Conservation (phyloP, 2,888 invertebrate genomes). For the Calliopum simillimum region DNA sequence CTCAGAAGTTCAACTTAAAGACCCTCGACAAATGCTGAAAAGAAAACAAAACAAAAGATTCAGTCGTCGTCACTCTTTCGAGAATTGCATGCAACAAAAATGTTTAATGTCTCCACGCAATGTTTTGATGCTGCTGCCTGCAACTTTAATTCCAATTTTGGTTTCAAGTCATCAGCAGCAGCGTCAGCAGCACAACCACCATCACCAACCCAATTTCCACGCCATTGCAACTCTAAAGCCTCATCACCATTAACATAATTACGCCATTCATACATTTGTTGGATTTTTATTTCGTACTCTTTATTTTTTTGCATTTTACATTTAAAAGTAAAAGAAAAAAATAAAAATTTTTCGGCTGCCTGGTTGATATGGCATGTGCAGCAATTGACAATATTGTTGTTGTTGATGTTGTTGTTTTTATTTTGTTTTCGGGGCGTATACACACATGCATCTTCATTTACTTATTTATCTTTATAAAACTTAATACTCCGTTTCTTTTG, state of each 20-base stretch:
- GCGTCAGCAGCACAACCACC: conserved; percentile 28
- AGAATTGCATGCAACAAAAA: conserved; percentile 32
- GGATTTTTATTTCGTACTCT: conserved; percentile 21
- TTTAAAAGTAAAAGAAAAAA: too few relatives aligned
- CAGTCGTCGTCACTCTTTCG: not conserved
- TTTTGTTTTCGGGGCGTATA: conserved; percentile 19
- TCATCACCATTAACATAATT: conserved; percentile 47
- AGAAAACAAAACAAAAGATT: not conserved
- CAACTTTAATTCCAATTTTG: conserved; percentile 25
- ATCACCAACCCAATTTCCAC: not conserved
- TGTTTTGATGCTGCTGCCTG: conserved; percentile 11
- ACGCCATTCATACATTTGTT: conserved; percentile 43
- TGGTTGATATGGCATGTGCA: conserved; percentile 3
- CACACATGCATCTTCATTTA: not conserved
- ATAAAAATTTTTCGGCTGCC: not conserved
- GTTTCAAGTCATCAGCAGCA: conserved; percentile 31
- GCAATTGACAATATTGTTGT: conserved; percentile 41
- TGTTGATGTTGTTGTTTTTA: too few relatives aligned
- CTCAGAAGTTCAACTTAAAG: not conserved
- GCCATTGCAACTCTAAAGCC: conserved; percentile 36
- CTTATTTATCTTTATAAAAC: not conserved
- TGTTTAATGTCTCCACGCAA: conserved; percentile 35
- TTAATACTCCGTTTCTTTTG: not conserved
- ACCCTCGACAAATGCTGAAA: not conserved
- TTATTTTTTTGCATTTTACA: not conserved